Conservation (phyloP, 2,797 vertebrate genomes). For the Falco novaeseelandiae region DNA sequence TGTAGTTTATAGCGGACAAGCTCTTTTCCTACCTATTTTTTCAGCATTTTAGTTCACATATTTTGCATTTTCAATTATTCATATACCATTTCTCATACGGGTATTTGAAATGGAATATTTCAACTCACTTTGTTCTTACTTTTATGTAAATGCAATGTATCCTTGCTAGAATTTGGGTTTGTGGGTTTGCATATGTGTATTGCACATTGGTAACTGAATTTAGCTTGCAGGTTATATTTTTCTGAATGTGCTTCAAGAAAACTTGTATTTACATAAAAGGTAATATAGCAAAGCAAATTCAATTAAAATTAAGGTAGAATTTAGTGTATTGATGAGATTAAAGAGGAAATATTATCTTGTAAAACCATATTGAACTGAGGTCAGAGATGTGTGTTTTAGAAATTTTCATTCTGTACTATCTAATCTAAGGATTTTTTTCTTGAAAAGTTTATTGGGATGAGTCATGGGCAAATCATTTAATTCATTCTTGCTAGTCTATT, state of each 20-base stretch:
- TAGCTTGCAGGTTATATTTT: neutral
- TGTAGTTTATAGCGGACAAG: neutral
- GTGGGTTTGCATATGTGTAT: neutral
- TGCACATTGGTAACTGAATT: neutral
- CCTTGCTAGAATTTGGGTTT: neutral
- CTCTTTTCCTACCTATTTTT: neutral
- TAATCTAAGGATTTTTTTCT: neutral
- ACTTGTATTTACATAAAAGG: neutral
- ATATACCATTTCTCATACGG: neutral
- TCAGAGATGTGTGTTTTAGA: neutral
- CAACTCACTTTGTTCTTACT: neutral
- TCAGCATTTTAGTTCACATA: neutral
- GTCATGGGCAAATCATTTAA: neutral
- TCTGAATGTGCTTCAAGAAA: neutral
- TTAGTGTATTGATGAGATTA: neutral
- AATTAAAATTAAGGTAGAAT: neutral
- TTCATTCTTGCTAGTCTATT: neutral
- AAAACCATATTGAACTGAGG: neutral
- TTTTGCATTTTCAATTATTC: neutral
- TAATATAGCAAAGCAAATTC: conserved; percentile 2
- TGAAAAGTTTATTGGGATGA: neutral
- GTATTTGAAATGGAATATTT: neutral
- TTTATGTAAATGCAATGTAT: neutral
- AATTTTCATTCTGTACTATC: neutral
- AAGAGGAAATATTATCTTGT: neutral